A percentile compares a stretch with the other conserved stretches of the same genome.
Conservation (phyloP, 2,797 vertebrate genomes). For the Myotis vivesi region DNA sequence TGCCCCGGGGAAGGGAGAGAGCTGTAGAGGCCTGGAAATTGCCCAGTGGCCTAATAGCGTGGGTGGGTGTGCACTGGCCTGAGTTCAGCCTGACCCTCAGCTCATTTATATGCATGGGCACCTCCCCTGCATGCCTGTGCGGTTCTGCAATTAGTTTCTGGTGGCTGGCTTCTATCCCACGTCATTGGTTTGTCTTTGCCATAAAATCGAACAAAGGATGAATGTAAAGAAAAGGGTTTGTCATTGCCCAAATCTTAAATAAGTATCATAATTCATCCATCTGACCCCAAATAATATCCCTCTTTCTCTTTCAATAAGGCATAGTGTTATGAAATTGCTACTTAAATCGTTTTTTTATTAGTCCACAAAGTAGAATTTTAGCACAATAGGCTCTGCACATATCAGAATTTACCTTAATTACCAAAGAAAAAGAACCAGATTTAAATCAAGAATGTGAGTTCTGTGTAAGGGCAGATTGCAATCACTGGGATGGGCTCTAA, state of each 20-base stretch:
- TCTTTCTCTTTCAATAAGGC: background rate
- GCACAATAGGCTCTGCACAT: background rate
- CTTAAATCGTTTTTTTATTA: slow-evolving; percentile 4
- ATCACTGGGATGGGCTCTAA: background rate
- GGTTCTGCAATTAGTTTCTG: background rate
- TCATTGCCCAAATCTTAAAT: slow-evolving; percentile 14
- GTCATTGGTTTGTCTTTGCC: background rate
- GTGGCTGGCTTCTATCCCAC: background rate
- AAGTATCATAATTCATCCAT: background rate
- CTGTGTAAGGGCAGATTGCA: background rate
- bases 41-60: fast-evolving
- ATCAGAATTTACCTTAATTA: background rate
- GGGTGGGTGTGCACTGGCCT: background rate
- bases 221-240: slow-evolving; percentile 6
- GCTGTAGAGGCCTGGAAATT: background rate
- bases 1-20: background rate
- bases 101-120: background rate
- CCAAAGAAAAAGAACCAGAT: background rate
- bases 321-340: background rate
- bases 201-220: background rate
- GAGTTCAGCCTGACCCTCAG: background rate
- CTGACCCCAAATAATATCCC: background rate
- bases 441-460: background rate
- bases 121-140: background rate
- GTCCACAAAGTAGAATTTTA: background rate